Evolutionary conservation across 2,888 invertebrate species (phyloP).

Genomic region (Idaea straminata): DNA sequence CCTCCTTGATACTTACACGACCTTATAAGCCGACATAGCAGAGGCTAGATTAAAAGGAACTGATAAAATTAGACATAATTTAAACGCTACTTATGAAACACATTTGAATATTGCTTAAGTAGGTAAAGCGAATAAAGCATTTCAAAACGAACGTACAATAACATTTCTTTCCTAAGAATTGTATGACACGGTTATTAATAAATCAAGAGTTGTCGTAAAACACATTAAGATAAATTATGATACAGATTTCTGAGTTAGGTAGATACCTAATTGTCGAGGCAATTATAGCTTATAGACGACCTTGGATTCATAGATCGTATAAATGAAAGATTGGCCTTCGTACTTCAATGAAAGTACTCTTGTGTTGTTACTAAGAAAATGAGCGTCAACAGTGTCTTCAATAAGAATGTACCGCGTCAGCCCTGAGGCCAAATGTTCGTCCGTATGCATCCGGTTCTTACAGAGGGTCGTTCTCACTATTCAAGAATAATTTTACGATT

Average conservation of each 20-base stretch:
- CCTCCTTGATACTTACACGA: conserved; percentile 34
- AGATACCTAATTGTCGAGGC: neutral
- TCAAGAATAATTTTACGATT: conserved; percentile 62
- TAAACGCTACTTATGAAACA: conserved; percentile 4
- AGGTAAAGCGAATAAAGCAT: neutral
- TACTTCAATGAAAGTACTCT: neutral
- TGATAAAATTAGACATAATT: conserved; percentile 12
- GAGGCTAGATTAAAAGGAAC: conserved; percentile 26
- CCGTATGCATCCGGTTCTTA: conserved; percentile 66
- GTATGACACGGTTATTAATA: neutral
- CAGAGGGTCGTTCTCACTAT: conserved; percentile 70
- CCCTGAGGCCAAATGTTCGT: conserved; percentile 52
- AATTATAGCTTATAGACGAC: neutral
- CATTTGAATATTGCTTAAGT: neutral
- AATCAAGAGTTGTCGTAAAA: neutral
- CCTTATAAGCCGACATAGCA: conserved; percentile 41
- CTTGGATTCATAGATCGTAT: neutral
- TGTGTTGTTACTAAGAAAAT: conserved; percentile 8
- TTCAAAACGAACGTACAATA: neutral
- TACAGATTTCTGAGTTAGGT: neutral
- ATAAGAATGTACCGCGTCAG: conserved; percentile 28
- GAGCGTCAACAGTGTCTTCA: neutral
- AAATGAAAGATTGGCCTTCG: conserved; percentile 9
- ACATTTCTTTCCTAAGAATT: neutral
- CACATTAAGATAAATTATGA: neutral